Evolutionary conservation across 2,113 vertebrate species (phyloP).

Genomic region (Phyllopteryx taeniolatus): DNA sequence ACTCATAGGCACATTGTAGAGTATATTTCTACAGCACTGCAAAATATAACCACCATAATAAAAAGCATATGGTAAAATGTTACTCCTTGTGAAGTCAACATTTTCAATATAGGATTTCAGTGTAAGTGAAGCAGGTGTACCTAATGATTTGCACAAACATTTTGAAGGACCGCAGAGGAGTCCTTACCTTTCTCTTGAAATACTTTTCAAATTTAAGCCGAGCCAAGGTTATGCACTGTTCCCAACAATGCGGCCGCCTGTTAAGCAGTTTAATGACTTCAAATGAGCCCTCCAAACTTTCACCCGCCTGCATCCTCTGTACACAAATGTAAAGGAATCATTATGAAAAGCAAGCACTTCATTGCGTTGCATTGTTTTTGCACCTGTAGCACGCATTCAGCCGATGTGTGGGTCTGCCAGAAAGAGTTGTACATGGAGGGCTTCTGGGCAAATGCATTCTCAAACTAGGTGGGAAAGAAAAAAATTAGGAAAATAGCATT

Average conservation of each 20-base stretch:
- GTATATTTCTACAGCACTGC: too few relatives aligned
- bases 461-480: slow-evolving; percentile 78
- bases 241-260: slow-evolving; percentile 86
- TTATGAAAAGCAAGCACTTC: not conserved
- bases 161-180: not conserved
- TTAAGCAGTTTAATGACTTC: slow-evolving; percentile 92
- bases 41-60: too few relatives aligned
- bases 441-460: slow-evolving; percentile 92
- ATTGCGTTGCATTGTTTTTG: not conserved
- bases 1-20: too few relatives aligned
- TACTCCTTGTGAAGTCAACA: too few relatives aligned
- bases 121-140: too few relatives aligned
- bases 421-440: slow-evolving; percentile 94
- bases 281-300: slow-evolving; percentile 93
- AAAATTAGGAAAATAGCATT: not conserved
- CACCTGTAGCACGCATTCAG: slow-evolving; percentile 88
- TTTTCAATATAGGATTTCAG: too few relatives aligned
- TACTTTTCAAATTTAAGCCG: slow-evolving; percentile 98
- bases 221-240: slow-evolving; percentile 84
- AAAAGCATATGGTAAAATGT: too few relatives aligned
- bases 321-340: slow-evolving; percentile 14
- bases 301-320: slow-evolving; percentile 87
- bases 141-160: not conserved
- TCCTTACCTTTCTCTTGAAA: slow-evolving; percentile 91
- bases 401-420: slow-evolving; percentile 86